A percentile compares a stretch with the other conserved stretches of the same genome.
phyloP scores from a whole-genome alignment of 2,113 vertebrate genomes.

The Anguilla rostrata region DNA sequence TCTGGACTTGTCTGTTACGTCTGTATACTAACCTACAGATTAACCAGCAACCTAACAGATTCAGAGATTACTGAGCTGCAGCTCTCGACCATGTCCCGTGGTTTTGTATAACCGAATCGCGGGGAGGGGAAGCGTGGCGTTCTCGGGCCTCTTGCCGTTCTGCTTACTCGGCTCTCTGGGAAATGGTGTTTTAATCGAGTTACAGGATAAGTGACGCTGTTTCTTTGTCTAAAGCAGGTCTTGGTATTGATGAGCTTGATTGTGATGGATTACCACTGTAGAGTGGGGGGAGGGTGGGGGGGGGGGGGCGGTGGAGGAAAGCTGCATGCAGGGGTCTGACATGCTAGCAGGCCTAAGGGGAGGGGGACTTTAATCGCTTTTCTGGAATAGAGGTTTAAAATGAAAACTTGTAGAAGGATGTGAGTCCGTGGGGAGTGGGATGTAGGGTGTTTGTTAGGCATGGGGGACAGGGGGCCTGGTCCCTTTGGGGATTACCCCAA shows the following conservation, averaged over 20 bases:
- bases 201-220: not conserved
- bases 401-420: conserved; percentile 57
- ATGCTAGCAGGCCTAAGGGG: conserved; percentile 3
- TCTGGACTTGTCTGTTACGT: not conserved
- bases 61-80: not conserved
- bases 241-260: conserved; percentile 4
- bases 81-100: not conserved
- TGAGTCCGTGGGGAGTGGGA: conserved; percentile 45
- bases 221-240: not conserved
- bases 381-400: conserved; percentile 55
- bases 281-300: not conserved
- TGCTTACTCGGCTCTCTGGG: not conserved
- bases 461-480: not conserved
- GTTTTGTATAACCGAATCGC: not conserved
- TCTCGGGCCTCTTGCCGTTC: not conserved
- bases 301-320: not conserved
- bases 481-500: not conserved
- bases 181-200: not conserved
- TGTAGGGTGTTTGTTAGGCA: conserved; percentile 42
- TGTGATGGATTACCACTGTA: not conserved
- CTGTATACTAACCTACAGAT: not conserved
- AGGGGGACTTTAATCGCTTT: conserved; percentile 54
- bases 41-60: no score
- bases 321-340: no score
- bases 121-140: not conserved